Evolutionary conservation across 2,888 invertebrate genomes (phyloP).

Genomic region (Acleris sparsana): DNA sequence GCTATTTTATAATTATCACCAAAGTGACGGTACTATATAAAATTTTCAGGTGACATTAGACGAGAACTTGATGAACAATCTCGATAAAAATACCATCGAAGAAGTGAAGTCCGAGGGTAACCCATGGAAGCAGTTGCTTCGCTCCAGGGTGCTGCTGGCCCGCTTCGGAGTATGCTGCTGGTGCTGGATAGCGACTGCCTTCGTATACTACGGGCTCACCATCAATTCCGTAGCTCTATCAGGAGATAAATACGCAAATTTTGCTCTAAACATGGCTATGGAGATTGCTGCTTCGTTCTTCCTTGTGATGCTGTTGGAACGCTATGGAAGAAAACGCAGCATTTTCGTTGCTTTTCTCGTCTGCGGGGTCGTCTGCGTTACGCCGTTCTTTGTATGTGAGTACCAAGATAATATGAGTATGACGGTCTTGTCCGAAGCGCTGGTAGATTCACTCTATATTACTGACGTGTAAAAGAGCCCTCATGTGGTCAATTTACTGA

Average conservation of each 20-base stretch:
- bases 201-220: slow-evolving; percentile 91
- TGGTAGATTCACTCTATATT: no score
- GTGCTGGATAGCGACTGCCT: slow-evolving; percentile 89
- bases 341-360: slow-evolving; percentile 65
- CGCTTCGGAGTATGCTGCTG: slow-evolving; percentile 63
- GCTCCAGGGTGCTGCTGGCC: slow-evolving; percentile 58
- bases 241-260: slow-evolving; percentile 90
- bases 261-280: slow-evolving; percentile 80
- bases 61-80: slow-evolving; percentile 55
- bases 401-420: slow-evolving; percentile 8
- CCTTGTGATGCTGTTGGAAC: slow-evolving; percentile 74
- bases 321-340: slow-evolving; percentile 68
- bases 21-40: no score
- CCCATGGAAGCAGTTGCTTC: slow-evolving; percentile 60
- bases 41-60: slow-evolving; percentile 55
- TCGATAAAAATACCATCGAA: slow-evolving; percentile 44
- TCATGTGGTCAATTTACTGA: no score
- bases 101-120: slow-evolving; percentile 39
- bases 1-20: no score
- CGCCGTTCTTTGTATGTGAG: slow-evolving; percentile 67
- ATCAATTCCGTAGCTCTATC: slow-evolving; percentile 89
- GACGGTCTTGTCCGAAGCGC: no score
- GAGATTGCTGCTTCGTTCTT: slow-evolving; percentile 75
- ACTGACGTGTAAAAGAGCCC: no score
- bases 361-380: slow-evolving; percentile 66